Base-by-base conservation (phyloP, 2,113 vertebrate genomes). In the Pygathrix nemaeus region DNA sequence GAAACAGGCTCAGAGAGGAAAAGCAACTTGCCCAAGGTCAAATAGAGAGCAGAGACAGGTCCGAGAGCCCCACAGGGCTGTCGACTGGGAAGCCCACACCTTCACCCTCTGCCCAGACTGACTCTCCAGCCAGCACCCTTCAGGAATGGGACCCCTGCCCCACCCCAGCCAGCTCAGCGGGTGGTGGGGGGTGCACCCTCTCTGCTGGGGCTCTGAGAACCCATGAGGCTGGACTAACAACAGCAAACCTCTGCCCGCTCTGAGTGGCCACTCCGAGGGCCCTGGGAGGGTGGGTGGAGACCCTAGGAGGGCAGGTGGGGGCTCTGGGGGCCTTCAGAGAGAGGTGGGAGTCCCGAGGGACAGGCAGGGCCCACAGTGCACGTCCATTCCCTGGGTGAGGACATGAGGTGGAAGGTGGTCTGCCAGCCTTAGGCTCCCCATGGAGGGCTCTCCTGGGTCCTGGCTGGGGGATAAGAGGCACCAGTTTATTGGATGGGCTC, bases 21-120 rank as follows among this genome's bases (percentile, higher is more conserved):
- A 45, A 25, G 23, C 5, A 3, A 5, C 21, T 18, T 14, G 83
- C 45, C 87, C 61, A 3, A 57, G 10, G 27, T 25, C 6, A 23
- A 18, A 9, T 25, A 21, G 30, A 38, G 66, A 35, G 1, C 11
- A 40, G 2, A 78, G 52, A 40, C 8, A 27, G 68, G 20, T 11
- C 14, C 2, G 25, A 70, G 70, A 27, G 30, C 1, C 6, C 1
- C 1, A 1, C 30, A 0, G 27, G 48, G 52, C 25, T 25, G 12
- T 27, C 2, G 0, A 30, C 52, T n/a, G 1, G 10, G 73, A 27
- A 35, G 14, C 14, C 72, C 21, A 0, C 0, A 3, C 7, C 38
- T 5, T 3, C 1, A 32, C 48, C 2, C 35, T 18, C 52, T 14
- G 32, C 2, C 68, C 76, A 40, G 70, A 30, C 80, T 52, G 50